Evolutionary conservation across 2,888 invertebrate species (phyloP).

Genomic region (Agrochola lota): DNA sequence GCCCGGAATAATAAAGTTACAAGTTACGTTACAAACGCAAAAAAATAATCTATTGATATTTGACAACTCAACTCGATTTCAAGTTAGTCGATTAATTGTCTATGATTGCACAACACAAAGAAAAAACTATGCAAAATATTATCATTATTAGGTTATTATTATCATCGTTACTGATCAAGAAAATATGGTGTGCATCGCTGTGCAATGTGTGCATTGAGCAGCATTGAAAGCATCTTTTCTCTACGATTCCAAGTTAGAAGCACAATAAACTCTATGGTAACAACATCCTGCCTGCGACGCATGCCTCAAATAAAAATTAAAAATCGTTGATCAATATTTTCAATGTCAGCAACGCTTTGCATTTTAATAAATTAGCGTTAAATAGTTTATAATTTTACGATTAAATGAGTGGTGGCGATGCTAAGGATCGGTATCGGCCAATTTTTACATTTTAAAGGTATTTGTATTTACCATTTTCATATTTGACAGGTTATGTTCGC

Average conservation of each 20-base stretch:
- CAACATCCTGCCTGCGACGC: constrained; percentile 20
- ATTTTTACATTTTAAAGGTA: constrained; percentile 76
- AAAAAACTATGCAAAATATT: too few species aligned
- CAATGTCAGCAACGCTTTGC: constrained; percentile 15
- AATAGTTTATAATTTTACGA: constrained; percentile 32
- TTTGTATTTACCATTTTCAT: constrained; percentile 70
- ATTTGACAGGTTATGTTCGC: constrained; percentile 75
- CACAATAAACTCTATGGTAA: not conserved
- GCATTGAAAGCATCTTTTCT: not conserved
- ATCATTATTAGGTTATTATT: not conserved
- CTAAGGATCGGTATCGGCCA: constrained; percentile 49
- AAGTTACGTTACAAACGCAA: not conserved
- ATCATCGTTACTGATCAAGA: not conserved
- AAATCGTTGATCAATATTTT: constrained; percentile 34
- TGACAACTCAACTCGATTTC: too few species aligned
- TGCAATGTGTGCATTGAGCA: not conserved
- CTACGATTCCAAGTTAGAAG: not conserved
- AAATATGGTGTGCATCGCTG: not conserved
- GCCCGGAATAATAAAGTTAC: constrained; percentile 11
- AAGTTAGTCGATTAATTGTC: constrained; percentile 37
- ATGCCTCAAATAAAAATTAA: not conserved
- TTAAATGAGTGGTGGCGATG: constrained; percentile 68
- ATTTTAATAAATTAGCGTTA: not conserved
- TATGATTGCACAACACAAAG: not conserved
- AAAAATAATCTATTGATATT: not conserved